Base-by-base conservation (phyloP, 92 coral and sea anemone genomes). In the Metridium senile region DNA sequence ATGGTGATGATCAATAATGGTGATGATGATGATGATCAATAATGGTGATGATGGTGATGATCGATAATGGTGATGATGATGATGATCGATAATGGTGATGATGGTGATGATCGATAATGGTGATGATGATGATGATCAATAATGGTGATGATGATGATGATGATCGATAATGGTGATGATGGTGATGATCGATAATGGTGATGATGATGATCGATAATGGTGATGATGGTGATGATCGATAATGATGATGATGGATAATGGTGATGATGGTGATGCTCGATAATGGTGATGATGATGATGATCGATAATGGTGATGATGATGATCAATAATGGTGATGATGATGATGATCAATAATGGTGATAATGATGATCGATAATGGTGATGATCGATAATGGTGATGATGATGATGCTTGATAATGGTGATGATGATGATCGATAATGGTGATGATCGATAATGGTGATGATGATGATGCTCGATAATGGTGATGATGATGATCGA, bases 211-310 rank as follows among this genome's bases (percentile, higher is more conserved):
- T 54, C 9, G 61, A 2, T 3, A 16, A 2, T 2, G 61, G 23
- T 19, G 61, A 20, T 54, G 23, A 54, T 54, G 61, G 17, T 54
- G 61, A 20, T 21, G n/a, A 21, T 16, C 4, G 25, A 54, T 16
- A 28, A 28, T 26, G 32, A 59, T 59, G 31, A 59, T 59, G 65
- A 26, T 26, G 22, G 32, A 22, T 22, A 16, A 59, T 26, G 29
- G 31, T 59, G 32, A 59, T 59, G 65, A 59, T 16, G 65, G 31
- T 17, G 29, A 59, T 59, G 61, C 2, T 3, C 25, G 61, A 9
- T 54, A 54, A 10, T 54, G 25, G 61, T 54, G 32, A 59, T 23
- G 65, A 59, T 59, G 65, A 26, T 16, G 65, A 59, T 59, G 65
- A 26, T 3, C 26, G 29, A 26, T 59, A 25, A 59, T 59, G 29